Base-by-base conservation (phyloP, 2,888 invertebrate species). In the Drosophila recens region DNA sequence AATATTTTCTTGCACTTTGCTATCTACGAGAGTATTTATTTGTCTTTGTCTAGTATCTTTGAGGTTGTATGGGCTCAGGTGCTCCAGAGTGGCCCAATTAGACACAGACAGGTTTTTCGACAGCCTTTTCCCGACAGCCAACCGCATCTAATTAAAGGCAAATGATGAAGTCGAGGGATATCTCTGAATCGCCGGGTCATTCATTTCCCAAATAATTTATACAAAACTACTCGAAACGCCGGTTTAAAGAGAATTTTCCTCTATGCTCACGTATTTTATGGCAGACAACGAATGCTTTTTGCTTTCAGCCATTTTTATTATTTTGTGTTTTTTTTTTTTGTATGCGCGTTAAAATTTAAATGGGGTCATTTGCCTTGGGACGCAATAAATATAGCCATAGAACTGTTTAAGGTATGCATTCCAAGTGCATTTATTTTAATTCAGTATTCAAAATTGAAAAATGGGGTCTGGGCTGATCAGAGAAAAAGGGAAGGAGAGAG, bases 321-420 rank as follows among this genome's bases (percentile, higher is more conserved):
- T 52, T 40, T 52, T 49, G 11, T 40, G 33, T 34, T 43, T 33
- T 40, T 34, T 40, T 23, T 36, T 43, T 69, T 36, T 49, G 46
- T 46, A 51, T 46, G 57, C 54, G 67, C 68, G 54, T 67, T 70
- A 30, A 81, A 82, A 87, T 82, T 73, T 86, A 87, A 87, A 86
- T 86, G 80, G 80, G 86, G 72, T 87, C 88, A 80, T 85, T 87
- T 87, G 83, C 86, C 86, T 70, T 65, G 54, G 42, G 57, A 40
- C 65, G 63, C 52, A 62, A 56, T 58, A 49, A 63, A 67, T 45
- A 62, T 20, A 56, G 53, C 49, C 36, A 54, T 15, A 42, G 51
- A 58, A 57, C 30, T 63, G 48, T 64, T 36, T 34, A 38, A 69
- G 67, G 59, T 65, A 66, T 66, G 64, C 64, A 53, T 68, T 63